Conservation (phyloP, 2,888 invertebrate genomes). For the Apodemia zela region DNA sequence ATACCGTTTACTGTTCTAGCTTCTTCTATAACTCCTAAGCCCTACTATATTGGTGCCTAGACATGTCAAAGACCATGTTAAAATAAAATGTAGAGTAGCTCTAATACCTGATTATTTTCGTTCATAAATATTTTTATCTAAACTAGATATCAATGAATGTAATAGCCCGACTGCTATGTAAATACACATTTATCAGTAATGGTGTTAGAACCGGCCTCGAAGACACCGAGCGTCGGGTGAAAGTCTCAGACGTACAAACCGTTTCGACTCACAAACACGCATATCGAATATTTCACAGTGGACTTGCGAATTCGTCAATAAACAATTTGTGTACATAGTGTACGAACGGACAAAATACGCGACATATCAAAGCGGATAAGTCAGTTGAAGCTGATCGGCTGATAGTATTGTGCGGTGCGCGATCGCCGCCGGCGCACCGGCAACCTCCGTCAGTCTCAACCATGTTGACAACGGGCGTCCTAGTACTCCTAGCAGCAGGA, state of each 20-base stretch:
- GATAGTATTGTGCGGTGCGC: constrained; percentile 49
- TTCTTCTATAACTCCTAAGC: too few species aligned
- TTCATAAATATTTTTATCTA: constrained; percentile 16
- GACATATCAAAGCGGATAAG: constrained; percentile 48
- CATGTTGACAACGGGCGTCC: constrained; percentile 58
- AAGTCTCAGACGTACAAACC: constrained; percentile 70
- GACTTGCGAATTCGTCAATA: constrained; percentile 47
- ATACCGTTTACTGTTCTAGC: too few species aligned
- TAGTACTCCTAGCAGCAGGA: constrained; percentile 53
- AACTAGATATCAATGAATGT: constrained; percentile 10
- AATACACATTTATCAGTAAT: constrained; percentile 66
- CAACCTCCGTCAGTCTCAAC: constrained; percentile 47
- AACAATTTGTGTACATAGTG: constrained; percentile 56
- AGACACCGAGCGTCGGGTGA: constrained; percentile 63
- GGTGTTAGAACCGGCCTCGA: constrained; percentile 64
- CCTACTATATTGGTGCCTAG: too few species aligned
- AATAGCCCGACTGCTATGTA: constrained; percentile 40
- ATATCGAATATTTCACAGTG: constrained; percentile 36
- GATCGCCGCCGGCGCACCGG: constrained; percentile 39
- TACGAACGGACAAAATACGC: constrained; percentile 46
- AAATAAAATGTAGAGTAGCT: background rate
- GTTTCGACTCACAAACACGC: constrained; percentile 59
- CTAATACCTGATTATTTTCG: background rate
- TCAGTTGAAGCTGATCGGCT: constrained; percentile 49
- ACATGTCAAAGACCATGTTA: background rate